Base-by-base conservation (phyloP, 2,888 invertebrate species). In the Tetranychus piercei region DNA sequence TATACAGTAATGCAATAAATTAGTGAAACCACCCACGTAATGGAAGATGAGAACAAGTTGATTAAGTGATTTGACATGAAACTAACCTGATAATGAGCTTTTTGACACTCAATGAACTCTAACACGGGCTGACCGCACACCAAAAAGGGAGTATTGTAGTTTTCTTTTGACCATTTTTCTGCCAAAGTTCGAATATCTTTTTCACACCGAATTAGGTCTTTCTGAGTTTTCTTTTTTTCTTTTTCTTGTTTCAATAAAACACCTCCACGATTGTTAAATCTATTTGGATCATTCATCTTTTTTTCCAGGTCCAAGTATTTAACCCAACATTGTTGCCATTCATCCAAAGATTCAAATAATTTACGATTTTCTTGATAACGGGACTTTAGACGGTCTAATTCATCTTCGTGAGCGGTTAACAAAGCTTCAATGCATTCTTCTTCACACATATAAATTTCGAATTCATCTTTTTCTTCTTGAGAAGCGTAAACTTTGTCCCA, bases 191-290 rank as follows among this genome's bases (percentile, higher is more conserved):
- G 83, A 0, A 91, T 83, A 80, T 88, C 86, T 0, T 85, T 85
- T 81, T 90, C 90, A 67, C 90, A 86, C 82, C 88, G 88, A 0
- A 91, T 90, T 73, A 91, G 82, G 83, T 88, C 84, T 79, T 84
- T 88, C 64, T 86, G 85, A 11, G 92, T 86, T 9, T 86, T 85
- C 81, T 91, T 93, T n/a, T 93, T 84, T 80, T 91, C 90, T 79
- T 89, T 91, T 82, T 94, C 94, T 81, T 94, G 94, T 74, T 87
- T 87, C 1, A 94, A 83, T 7, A 94, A 83, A 78, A 90, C 89
- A 0, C 94, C 92, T 0, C 94, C 93, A 65, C 94, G 86, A 82
- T 94, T 93, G 79, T 91, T 88, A 81, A 88, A 91, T 71, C 94
- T 86, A 78, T 89, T 88, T 0, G 91, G 90, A 80, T 91, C 90